Base-by-base conservation (phyloP, 2,113 vertebrate species). In the Hystrix brachyura region DNA sequence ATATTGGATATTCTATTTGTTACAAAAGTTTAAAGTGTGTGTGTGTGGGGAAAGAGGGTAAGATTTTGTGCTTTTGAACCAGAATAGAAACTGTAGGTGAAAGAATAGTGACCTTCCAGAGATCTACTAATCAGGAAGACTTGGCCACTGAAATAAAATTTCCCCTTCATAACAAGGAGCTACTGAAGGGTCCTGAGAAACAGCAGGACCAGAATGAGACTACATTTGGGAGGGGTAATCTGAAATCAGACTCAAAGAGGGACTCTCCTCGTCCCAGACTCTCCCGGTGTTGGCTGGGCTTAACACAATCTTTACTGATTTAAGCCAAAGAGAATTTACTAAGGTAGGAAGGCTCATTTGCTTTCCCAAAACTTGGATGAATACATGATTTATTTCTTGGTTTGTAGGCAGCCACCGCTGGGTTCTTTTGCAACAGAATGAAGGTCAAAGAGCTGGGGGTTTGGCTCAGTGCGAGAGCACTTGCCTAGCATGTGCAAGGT, bases 341-440 rank as follows among this genome's bases (percentile, higher is more conserved):
- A 43, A 71, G 87, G 51, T 3, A 59, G 46, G 48, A 17, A 86
- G 12, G 23, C 19, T 76, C 18, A 48, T 51, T 65, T 25, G 29
- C 38, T 78, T 96, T 43, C 51, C 69, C 67, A 71, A 65, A 94
- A 78, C 87, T 51, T 85, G 72, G 34, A 48, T n/a, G 46, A 82
- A 48, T 15, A n/a, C 25, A 32, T 2, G 38, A 81, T 57, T 51
- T 38, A 78, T 53, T 60, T 51, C 80, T 60, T 79, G 79, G 29
- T 76, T 65, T 85, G 76, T 62, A 81, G 85, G 46, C 48, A 60
- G 64, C 80, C 29, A 34, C 57, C 74, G 21, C 18, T 48, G 34
- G 32, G 13, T 71, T 43, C 65, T 97, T 19, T 7, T 2, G 0
- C 65, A 67, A 62, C 13, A 38, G 53, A 83, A 55, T 38, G 74